Conservation (phyloP, 2,888 invertebrate genomes). For the Cryptocheilus praepositus region DNA sequence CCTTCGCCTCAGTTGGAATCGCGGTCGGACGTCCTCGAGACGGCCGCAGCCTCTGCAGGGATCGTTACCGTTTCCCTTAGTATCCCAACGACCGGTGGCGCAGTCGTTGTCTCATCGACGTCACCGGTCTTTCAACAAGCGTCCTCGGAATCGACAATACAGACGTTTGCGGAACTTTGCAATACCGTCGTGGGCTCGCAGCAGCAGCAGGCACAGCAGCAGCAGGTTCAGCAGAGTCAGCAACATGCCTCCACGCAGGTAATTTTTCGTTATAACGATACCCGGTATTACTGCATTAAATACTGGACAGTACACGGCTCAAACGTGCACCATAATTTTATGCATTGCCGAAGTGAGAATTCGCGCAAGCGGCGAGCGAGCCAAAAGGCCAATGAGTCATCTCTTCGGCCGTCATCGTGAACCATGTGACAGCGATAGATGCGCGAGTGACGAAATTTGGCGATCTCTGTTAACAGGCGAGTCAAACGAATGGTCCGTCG, state of each 20-base stretch:
- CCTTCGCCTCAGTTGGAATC: conserved; percentile 75
- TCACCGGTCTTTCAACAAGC: conserved; percentile 75
- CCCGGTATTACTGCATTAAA: too few species aligned
- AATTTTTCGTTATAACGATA: conserved; percentile 5
- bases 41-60: conserved; percentile 81
- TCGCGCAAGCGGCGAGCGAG: too few species aligned
- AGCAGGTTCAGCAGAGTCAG: conserved; percentile 49
- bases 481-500: conserved; percentile 66
- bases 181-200: conserved; percentile 76
- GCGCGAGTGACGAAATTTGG: conserved; percentile 1
- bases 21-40: conserved; percentile 77
- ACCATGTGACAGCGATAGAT: too few species aligned
- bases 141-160: conserved; percentile 66
- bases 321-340: too few species aligned
- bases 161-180: conserved; percentile 78
- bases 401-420: too few species aligned
- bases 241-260: conserved; percentile 70
- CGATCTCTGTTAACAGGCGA: conserved; percentile 59
- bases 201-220: conserved; percentile 57
- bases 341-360: too few species aligned
- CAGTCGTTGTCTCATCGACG: conserved; percentile 76
- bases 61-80: conserved; percentile 82
- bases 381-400: too few species aligned
- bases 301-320: too few species aligned
- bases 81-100: conserved; percentile 78